Evolutionary conservation across 2,888 invertebrate species (phyloP).

Genomic region (Rapana venosa): DNA sequence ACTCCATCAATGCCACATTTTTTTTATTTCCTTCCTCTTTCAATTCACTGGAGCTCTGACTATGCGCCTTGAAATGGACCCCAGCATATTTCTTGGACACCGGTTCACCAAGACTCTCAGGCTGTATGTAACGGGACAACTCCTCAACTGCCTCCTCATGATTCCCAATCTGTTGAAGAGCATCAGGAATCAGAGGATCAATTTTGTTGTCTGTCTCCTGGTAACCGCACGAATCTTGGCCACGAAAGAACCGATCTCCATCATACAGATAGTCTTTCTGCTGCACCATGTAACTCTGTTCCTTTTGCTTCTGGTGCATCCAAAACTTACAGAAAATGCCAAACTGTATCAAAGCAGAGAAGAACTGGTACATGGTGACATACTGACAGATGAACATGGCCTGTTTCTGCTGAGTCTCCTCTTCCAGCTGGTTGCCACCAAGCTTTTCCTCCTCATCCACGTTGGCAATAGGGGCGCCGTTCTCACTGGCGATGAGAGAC

Average conservation of each 20-base stretch:
- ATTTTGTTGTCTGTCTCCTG: background rate
- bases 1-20: too few species aligned
- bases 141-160: background rate
- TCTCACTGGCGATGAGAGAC: too few species aligned
- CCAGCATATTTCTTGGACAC: too few species aligned
- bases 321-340: background rate
- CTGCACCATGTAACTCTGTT: background rate
- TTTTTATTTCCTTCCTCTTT: too few species aligned
- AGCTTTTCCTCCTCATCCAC: background rate
- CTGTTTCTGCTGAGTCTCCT: background rate
- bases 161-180: background rate
- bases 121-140: background rate
- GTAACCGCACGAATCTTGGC: background rate
- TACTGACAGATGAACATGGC: background rate
- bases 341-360: too few species aligned
- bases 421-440: background rate
- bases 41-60: too few species aligned
- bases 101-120: too few species aligned
- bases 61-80: too few species aligned
- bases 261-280: background rate
- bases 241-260: background rate
- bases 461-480: background rate
- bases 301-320: background rate
- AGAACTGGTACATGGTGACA: too few species aligned
- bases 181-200: background rate